These are phyloP conservation scores for Panzeria rudis DNA, from an alignment of 2,888 invertebrate species.

Conservation along the genomic window DNA sequence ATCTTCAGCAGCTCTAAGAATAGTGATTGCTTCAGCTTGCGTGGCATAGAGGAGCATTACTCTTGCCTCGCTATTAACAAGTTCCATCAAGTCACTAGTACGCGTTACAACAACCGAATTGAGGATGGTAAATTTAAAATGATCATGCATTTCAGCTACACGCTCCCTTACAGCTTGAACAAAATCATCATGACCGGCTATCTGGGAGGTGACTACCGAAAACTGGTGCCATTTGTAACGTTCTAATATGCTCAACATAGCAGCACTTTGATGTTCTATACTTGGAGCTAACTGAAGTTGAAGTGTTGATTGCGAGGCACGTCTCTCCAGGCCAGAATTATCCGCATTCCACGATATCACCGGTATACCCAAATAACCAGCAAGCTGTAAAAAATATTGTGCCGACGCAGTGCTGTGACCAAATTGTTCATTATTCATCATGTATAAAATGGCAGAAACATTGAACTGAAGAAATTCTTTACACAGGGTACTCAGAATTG, in stretches of 20 bases:
- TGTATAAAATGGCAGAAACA: constrained; percentile 95
- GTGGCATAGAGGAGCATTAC: constrained; percentile 97
- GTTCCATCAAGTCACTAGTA: constrained; percentile 90
- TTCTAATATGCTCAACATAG: constrained; percentile 97
- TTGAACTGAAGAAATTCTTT: constrained; percentile 94
- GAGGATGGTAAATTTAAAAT: constrained; percentile 92
- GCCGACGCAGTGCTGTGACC: constrained; percentile 96
- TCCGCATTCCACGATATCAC: constrained; percentile 99
- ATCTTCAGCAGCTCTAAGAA: constrained; percentile 85
- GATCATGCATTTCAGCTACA: constrained; percentile 92
- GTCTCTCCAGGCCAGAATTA: constrained; percentile 93
- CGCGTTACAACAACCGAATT: constrained; percentile 93
- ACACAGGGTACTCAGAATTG: constrained; percentile 93
- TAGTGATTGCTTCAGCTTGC: constrained; percentile 92
- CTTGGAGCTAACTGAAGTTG: constrained; percentile 98
- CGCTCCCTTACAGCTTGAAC: constrained; percentile 96
- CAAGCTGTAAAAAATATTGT: constrained; percentile 96
- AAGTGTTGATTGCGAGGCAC: constrained; percentile 94
- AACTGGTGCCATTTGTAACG: constrained; percentile 98
- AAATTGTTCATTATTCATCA: constrained; percentile 98
- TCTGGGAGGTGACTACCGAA: constrained; percentile 95
- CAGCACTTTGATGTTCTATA: constrained; percentile 96
- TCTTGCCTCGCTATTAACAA: constrained; percentile 94
- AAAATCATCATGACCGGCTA: constrained; percentile 97
- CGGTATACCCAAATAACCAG: constrained; percentile 97